Percentiles rank a stretch among this genome's conserved stretches.
Evolutionary conservation across 2,113 vertebrate genomes (phyloP).

Genomic region (Philantomba maxwellii): DNA sequence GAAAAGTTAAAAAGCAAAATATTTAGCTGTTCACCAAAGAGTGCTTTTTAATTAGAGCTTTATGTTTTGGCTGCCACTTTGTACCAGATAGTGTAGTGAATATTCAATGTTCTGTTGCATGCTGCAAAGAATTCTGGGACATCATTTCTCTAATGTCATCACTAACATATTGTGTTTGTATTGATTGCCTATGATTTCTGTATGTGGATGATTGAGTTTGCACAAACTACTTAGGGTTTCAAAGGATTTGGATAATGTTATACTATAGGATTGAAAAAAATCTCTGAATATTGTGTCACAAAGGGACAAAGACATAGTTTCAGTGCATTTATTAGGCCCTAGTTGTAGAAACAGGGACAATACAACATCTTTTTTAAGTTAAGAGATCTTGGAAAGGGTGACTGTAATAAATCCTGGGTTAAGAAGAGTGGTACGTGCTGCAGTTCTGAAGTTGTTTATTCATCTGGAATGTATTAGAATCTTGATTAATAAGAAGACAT

Average conservation of each 20-base stretch:
- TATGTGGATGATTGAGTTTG: conserved; percentile 69
- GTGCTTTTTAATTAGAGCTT: conserved; percentile 50
- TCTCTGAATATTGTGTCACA: conserved; percentile 71
- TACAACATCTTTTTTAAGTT: conserved; percentile 84
- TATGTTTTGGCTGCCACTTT: not conserved
- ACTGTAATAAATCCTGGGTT: conserved; percentile 77
- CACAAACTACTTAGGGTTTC: conserved; percentile 75
- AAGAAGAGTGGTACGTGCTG: conserved; percentile 79
- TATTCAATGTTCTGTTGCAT: not conserved
- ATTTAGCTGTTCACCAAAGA: conserved; percentile 51
- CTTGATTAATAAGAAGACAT: conserved; percentile 94
- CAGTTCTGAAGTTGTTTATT: conserved; percentile 91
- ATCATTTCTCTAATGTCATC: not conserved
- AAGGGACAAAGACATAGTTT: conserved; percentile 72
- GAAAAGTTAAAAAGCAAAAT: conserved; percentile 41
- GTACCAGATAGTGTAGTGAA: not conserved
- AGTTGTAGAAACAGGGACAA: conserved; percentile 78
- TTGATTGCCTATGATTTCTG: conserved; percentile 63
- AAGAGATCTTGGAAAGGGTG: conserved; percentile 83
- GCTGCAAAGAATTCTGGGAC: conserved; percentile 32
- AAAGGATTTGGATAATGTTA: conserved; percentile 79
- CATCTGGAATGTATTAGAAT: conserved; percentile 98
- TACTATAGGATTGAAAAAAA: conserved; percentile 69
- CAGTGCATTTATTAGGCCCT: conserved; percentile 77
- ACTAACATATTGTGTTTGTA: conserved; percentile 36